These are phyloP conservation scores for Apodemia duryi DNA, from an alignment of 2,888 invertebrate species.

Conservation along the genomic window DNA sequence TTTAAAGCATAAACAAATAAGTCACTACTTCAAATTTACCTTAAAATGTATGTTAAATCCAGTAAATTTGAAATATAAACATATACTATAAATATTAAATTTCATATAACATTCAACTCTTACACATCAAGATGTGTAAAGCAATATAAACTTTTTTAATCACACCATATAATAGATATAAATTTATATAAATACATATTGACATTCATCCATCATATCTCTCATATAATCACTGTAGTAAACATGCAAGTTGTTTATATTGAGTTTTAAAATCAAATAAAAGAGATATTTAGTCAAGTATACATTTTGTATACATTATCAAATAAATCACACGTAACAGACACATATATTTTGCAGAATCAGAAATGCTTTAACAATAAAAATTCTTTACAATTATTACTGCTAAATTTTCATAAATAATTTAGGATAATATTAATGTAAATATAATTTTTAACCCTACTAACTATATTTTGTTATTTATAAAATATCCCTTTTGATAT, in stretches of 20 bases:
- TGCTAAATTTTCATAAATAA: no score
- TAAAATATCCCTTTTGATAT: constrained; percentile 3
- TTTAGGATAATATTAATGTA: no score
- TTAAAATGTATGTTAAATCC: background rate
- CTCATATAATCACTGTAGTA: background rate
- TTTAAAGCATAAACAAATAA: constrained; percentile 2
- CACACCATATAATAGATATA: background rate
- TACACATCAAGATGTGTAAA: background rate
- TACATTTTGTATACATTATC: no score
- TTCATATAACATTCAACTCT: background rate
- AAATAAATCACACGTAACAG: no score
- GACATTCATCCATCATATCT: background rate
- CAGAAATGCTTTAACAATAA: no score
- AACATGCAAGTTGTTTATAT: constrained; percentile 4
- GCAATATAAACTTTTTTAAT: background rate
- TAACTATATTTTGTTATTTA: background rate
- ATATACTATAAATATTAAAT: background rate
- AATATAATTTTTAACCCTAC: no score
- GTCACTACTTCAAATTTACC: background rate
- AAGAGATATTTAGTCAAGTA: background rate
- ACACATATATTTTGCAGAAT: no score
- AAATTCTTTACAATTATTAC: no score
- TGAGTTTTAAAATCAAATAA: background rate
- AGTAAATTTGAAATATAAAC: constrained; percentile 6
- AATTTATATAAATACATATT: background rate